Base-by-base conservation (phyloP, 2,888 invertebrate genomes). In the Drosophila setosimentum region DNA sequence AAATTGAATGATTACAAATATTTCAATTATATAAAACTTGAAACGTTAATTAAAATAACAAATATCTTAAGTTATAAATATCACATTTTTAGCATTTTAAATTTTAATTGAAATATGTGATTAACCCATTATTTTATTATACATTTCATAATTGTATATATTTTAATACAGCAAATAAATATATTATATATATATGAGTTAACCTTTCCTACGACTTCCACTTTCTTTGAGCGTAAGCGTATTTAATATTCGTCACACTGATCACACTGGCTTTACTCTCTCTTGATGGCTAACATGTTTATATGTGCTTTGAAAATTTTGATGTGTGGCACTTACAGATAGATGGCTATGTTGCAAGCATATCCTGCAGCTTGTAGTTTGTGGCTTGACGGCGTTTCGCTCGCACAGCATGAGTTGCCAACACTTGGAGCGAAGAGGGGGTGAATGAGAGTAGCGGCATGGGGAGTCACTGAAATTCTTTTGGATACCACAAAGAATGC, bases 391-490 rank as follows among this genome's bases (percentile, higher is more conserved):
- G 72, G 65, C 76, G 67, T 77, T 49, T 53, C 30, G 55, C n/a
- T 29, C 2, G 60, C 72, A 21, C 78, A 76, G 78, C 78, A 71
- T 67, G 78, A 32, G 57, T 42, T 60, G 53, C 51, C 68, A 63
- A 49, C 58, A 68, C 30, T 48, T 16, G 16, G 32, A 42, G 7
- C 11, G 13, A 2, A 5, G 5, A 11, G 42, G 4, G 13, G 42
- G 8, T 3, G 16, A 10, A 13, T 8, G 33, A 18, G 30, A 2
- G 29, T 11, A 18, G 10, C 40, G 21, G 42, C 5, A 8, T 24
- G 18, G 27, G 24, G 24, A 24, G 29, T 13, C 37, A 21, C 33
- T 32, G 24, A 33, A 40, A 63, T 55, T 53, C 61, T 62, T 33
- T 11, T 24, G 48, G 40, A 27, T 29, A 5, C 16, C 30, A 63